A percentile compares a stretch with the other conserved stretches of the same genome.
phyloP scores from a whole-genome alignment of 30 jellyfish, hydroid and myxozoan genomes.

The Sanderia malayensis region DNA sequence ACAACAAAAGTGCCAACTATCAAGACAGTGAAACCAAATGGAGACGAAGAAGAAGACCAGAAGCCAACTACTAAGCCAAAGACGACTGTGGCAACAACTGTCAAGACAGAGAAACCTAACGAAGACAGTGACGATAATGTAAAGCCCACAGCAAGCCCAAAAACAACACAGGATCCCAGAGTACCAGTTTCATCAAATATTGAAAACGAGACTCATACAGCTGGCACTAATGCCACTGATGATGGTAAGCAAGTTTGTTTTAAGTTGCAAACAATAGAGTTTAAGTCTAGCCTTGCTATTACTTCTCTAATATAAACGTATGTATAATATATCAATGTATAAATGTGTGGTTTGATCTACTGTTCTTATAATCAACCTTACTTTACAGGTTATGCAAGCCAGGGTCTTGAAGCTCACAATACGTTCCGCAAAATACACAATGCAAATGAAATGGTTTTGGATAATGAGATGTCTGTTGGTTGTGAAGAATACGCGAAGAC shows the following conservation, averaged over 20 bases:
- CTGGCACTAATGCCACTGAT: background rate
- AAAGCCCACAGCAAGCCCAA: too few relatives aligned
- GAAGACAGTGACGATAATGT: too few relatives aligned
- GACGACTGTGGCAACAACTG: too few relatives aligned
- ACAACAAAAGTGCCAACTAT: too few relatives aligned
- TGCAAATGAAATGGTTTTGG: conserved; percentile 18
- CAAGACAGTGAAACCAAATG: too few relatives aligned
- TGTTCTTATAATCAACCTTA: background rate
- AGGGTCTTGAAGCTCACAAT: conserved; percentile 60
- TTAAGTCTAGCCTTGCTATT: background rate
- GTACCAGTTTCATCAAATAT: too few relatives aligned
- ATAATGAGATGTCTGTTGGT: conserved; percentile 27
- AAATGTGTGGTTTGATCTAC: too few relatives aligned
- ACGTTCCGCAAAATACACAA: conserved; percentile 51
- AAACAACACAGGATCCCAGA: too few relatives aligned
- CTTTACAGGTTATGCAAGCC: conserved; percentile 4
- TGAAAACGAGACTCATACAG: too few relatives aligned
- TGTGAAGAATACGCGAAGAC: conserved; percentile 54
- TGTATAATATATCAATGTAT: background rate
- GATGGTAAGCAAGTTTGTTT: background rate
- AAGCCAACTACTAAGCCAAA: too few relatives aligned
- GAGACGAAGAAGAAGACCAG: too few relatives aligned
- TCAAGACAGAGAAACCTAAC: too few relatives aligned
- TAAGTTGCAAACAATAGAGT: background rate
- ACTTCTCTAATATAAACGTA: background rate